These are phyloP conservation scores for Zingel zingel DNA, from an alignment of 2,113 vertebrate genomes.

Conservation along the genomic window DNA sequence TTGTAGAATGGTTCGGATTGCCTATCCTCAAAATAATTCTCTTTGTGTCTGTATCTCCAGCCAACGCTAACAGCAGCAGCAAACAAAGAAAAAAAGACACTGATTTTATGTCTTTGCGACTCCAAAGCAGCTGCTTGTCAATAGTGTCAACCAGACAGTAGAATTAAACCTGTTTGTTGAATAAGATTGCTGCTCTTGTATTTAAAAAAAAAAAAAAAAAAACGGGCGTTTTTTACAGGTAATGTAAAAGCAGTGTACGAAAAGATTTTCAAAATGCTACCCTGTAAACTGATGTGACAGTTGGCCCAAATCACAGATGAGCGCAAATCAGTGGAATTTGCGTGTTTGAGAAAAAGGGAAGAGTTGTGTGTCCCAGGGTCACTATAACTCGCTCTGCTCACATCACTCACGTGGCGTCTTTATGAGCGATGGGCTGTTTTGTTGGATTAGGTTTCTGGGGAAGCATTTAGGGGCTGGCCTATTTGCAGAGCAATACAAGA, in stretches of 20 bases:
- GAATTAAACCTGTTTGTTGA: constrained; percentile 8
- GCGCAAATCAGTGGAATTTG: constrained; percentile 61
- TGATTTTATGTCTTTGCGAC: constrained; percentile 44
- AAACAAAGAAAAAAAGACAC: constrained; percentile 32
- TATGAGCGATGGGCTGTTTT: constrained; percentile 78
- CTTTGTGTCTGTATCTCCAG: constrained; percentile 7
- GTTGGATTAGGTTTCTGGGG: constrained; percentile 76
- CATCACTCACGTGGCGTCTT: constrained; percentile 77
- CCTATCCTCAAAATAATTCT: neutral
- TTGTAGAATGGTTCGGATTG: neutral
- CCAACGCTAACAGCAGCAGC: constrained; percentile 27
- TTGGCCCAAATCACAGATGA: constrained; percentile 58
- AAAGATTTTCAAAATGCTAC: constrained; percentile 31
- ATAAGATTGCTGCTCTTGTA: neutral
- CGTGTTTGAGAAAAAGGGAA: constrained; percentile 47
- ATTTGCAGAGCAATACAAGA: neutral
- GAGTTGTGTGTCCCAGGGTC: constrained; percentile 81
- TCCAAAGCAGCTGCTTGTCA: constrained; percentile 47
- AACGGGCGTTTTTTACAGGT: constrained; percentile 16
- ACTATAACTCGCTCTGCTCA: constrained; percentile 72
- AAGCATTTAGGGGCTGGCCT: constrained; percentile 49
- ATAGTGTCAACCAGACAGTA: constrained; percentile 4
- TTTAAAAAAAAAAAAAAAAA: constrained; percentile 11
- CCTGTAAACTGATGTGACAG: constrained; percentile 34
- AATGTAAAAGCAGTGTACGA: constrained; percentile 35